These are phyloP conservation scores for Drosophila gunungcola DNA, from an alignment of 1,140 invertebrate genomes.

Conservation along the genomic window DNA sequence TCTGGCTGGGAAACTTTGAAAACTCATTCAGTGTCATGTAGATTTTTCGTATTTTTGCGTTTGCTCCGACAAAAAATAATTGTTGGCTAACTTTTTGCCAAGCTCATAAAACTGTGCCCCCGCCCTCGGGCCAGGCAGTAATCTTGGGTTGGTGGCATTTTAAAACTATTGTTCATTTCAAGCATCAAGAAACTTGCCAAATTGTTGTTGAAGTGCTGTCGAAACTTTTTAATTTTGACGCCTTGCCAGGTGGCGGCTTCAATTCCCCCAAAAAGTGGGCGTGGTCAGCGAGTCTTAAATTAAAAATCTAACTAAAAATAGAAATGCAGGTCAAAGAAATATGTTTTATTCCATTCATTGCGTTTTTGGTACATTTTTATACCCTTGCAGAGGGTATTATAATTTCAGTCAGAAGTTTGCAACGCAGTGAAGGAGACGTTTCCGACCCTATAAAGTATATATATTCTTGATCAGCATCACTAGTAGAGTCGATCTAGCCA, in stretches of 20 bases:
- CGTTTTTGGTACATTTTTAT: too few relatives aligned
- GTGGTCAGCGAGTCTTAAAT: background rate
- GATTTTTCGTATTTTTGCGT: conserved; percentile 63
- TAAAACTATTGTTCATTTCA: conserved; percentile 68
- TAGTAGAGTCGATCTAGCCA: too few relatives aligned
- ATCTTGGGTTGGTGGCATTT: conserved; percentile 52
- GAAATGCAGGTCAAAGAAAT: too few relatives aligned
- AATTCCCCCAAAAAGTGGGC: background rate
- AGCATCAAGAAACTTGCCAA: conserved; percentile 64
- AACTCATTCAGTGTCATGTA: conserved; percentile 68
- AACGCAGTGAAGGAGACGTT: too few relatives aligned
- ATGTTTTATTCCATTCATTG: too few relatives aligned
- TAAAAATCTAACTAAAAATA: background rate
- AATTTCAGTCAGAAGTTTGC: too few relatives aligned
- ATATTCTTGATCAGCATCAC: too few relatives aligned
- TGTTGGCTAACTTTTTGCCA: conserved; percentile 57
- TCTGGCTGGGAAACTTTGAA: conserved; percentile 47
- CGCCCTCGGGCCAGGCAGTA: conserved; percentile 22
- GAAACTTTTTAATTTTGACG: conserved; percentile 65
- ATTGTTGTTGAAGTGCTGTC: conserved; percentile 60
- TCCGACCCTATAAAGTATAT: too few relatives aligned
- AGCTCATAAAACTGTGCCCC: conserved; percentile 55
- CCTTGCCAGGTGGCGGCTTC: conserved; percentile 45
- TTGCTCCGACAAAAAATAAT: conserved; percentile 59
- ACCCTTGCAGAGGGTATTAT: too few relatives aligned